phyloP scores from a whole-genome alignment of 2,113 vertebrate species.

The Cervus canadensis region DNA sequence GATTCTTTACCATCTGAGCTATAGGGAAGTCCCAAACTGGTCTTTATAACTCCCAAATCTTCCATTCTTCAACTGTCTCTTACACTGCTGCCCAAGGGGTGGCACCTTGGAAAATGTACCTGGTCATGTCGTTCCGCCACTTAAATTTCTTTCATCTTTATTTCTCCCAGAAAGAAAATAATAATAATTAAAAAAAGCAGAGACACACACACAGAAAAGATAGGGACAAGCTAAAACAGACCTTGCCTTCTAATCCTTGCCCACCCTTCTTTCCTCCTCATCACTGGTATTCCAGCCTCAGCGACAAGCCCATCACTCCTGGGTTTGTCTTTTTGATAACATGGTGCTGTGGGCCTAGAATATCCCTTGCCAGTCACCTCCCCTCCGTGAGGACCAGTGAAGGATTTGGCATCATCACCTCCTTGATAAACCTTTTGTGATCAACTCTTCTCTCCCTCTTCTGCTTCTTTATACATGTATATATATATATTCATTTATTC shows the following conservation, averaged over 20 bases:
- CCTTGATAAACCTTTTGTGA: not conserved
- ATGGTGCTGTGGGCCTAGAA: not conserved
- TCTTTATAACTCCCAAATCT: not conserved
- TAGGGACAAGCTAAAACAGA: not conserved
- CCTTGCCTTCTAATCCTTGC: not conserved
- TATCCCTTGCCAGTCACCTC: not conserved
- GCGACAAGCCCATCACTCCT: not conserved
- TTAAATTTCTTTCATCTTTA: not conserved
- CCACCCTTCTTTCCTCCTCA: not conserved
- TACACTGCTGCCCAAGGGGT: rapidly evolving
- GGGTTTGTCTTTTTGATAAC: not conserved
- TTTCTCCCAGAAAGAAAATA: not conserved
- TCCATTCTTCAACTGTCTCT: not conserved
- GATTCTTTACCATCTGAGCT: not conserved
- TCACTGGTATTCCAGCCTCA: not conserved
- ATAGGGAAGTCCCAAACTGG: not conserved
- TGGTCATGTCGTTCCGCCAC: not conserved
- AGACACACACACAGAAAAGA: not conserved
- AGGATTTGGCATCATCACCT: not conserved
- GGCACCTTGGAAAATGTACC: not conserved
- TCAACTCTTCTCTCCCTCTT: not conserved
- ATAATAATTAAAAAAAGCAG: not conserved
- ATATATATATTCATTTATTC: not conserved
- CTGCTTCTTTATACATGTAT: not conserved
- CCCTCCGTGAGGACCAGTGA: not conserved